Evolutionary conservation across 2,888 invertebrate species (phyloP), one percentile per base, ranked within the genome.

Genomic region (Luffia ferchaultella): DNA sequence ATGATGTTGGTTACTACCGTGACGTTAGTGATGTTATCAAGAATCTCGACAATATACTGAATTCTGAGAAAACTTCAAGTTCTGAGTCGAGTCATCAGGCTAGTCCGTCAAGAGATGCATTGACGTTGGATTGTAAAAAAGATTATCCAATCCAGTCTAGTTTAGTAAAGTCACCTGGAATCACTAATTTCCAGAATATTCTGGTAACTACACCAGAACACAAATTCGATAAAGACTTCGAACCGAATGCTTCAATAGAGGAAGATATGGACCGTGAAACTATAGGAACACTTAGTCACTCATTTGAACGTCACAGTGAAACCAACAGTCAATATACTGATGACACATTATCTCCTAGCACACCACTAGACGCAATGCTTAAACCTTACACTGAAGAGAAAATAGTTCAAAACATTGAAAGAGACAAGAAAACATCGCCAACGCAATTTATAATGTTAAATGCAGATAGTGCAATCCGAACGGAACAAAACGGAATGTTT

Each of bases 21-120:
- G 87, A 87, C 56, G 85, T 88, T 52, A 87, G 87, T 51, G 87
- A 88, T 60, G 88, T 88, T 12, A 88, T 88, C 41, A 86, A 87
- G 64, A 88, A 88, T 68, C 77, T 88, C 58, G 88, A 88, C 69
- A 87, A 87, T 59, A 87, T 88, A 52, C 68, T 89, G 45, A 88
- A 87, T 52, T 80, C 86, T 1, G 88, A 89, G 62, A 87, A 86
- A 60, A 85, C 86, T 1, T 87, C 86, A 2, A 86, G 86, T 62
- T 86, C 86, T 0, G 87, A 86, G 58, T 87, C 87, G 5, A 86
- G 85, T 55, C 84, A 86, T 54, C 85, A 85, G 54, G 84, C 85
- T 20, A 86, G 85, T 58, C 86, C 86, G 2, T 80, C 79, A 12
- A 72, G 84, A 53, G 86, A 86, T 57, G 76, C 76, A 54, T 60